These are phyloP conservation scores for Papilio polyxenes DNA, from an alignment of 1,140 invertebrate genomes.

Conservation along the genomic window DNA sequence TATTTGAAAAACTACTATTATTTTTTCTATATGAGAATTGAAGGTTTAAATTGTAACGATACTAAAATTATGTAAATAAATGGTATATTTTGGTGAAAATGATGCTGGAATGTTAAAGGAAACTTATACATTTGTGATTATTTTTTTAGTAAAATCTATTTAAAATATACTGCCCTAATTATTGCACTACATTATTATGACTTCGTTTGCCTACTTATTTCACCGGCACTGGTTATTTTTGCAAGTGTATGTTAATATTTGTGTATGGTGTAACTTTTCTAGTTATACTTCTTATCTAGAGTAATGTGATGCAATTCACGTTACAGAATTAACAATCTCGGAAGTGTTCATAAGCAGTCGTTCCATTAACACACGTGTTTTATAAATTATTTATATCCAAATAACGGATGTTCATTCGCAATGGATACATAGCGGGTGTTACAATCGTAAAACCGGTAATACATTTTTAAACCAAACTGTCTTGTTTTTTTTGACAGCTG, in stretches of 20 bases:
- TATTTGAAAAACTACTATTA: not conserved
- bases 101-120: too few species aligned
- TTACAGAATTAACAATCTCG: slow-evolving; percentile 18
- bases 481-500: not conserved
- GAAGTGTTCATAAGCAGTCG: slow-evolving; percentile 5
- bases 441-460: slow-evolving; percentile 4
- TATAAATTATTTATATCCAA: slow-evolving; percentile 28
- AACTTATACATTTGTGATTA: too few species aligned
- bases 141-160: too few species aligned
- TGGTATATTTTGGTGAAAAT: too few species aligned
- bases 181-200: not conserved
- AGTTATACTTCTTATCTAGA: not conserved
- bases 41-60: too few species aligned
- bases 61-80: too few species aligned
- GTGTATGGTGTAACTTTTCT: not conserved
- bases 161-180: too few species aligned
- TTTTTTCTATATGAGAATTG: too few species aligned
- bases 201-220: not conserved
- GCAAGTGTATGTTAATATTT: not conserved
- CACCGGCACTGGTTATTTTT: not conserved
- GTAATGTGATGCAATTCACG: slow-evolving; percentile 11
- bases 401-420: slow-evolving; percentile 24
- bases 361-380: slow-evolving; percentile 19
- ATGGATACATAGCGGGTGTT: not conserved
- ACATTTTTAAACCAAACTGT: not conserved